Percentiles rank a stretch among this genome's conserved stretches.
Conservation (phyloP, 2,113 vertebrate species). For the Lagopus muta region DNA sequence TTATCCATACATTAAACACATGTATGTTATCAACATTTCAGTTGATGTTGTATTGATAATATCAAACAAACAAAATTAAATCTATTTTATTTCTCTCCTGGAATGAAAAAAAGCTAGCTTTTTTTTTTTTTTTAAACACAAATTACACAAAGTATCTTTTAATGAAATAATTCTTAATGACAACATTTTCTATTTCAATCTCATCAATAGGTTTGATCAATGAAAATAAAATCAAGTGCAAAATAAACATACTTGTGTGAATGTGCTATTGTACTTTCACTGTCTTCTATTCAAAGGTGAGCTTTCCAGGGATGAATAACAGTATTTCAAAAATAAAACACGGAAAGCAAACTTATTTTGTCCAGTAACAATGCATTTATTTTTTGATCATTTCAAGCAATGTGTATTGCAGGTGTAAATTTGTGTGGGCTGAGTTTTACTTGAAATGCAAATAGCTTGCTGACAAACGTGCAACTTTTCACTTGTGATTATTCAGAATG, state of each 20-base stretch:
- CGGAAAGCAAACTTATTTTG: not conserved
- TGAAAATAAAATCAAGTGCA: not conserved
- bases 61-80: not conserved
- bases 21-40: accelerated
- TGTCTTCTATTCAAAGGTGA: not conserved
- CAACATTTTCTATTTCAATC: not conserved
- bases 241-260: not conserved
- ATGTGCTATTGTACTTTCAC: not conserved
- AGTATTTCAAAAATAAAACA: not conserved
- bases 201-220: not conserved
- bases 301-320: not conserved
- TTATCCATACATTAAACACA: not conserved
- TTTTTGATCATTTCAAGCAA: not conserved
- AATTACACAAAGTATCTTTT: not conserved
- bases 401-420: not conserved
- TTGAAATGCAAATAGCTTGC: not conserved
- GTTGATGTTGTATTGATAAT: not conserved
- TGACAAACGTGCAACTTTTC: not conserved
- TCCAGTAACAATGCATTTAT: not conserved
- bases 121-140: not conserved
- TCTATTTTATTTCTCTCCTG: not conserved
- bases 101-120: not conserved
- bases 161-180: not conserved
- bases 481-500: not conserved
- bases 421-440: not conserved